Percentiles rank a stretch among this genome's conserved stretches.
phyloP scores from a whole-genome alignment of 2,888 invertebrate genomes.

The Strigamia transsilvanica region DNA sequence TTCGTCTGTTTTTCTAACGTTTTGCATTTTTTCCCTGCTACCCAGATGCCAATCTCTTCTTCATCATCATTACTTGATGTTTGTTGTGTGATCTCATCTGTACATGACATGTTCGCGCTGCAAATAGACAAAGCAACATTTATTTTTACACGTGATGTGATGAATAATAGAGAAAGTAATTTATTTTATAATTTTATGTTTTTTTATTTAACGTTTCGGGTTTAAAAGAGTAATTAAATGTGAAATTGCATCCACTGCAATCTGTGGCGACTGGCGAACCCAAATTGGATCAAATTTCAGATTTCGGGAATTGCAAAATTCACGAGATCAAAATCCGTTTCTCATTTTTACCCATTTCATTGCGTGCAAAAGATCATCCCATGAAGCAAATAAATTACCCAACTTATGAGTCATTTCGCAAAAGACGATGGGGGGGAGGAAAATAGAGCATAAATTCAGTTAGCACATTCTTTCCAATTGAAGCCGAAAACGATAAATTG shows the following conservation, averaged over 20 bases:
- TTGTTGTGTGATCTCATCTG: conserved; percentile 26
- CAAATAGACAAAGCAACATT: neutral
- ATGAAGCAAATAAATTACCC: conserved; percentile 16
- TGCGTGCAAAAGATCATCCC: conserved; percentile 3
- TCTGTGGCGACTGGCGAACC: neutral
- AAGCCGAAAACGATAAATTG: neutral
- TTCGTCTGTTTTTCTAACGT: neutral
- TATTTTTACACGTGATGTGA: neutral
- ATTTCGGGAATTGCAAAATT: neutral
- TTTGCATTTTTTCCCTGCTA: neutral
- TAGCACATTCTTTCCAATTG: neutral
- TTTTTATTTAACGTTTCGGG: neutral
- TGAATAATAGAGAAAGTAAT: neutral
- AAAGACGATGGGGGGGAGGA: neutral
- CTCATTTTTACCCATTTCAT: neutral
- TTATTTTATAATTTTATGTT: neutral
- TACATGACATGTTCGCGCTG: neutral
- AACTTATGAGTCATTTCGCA: conserved; percentile 16
- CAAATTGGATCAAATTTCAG: neutral
- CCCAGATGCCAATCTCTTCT: conserved; percentile 28
- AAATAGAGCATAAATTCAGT: neutral
- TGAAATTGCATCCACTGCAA: neutral
- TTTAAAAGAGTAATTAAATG: neutral
- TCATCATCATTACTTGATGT: conserved; percentile 8
- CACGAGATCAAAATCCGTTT: neutral